Base-by-base conservation (phyloP, 2,888 invertebrate genomes). In the Oscheius sp. region DNA sequence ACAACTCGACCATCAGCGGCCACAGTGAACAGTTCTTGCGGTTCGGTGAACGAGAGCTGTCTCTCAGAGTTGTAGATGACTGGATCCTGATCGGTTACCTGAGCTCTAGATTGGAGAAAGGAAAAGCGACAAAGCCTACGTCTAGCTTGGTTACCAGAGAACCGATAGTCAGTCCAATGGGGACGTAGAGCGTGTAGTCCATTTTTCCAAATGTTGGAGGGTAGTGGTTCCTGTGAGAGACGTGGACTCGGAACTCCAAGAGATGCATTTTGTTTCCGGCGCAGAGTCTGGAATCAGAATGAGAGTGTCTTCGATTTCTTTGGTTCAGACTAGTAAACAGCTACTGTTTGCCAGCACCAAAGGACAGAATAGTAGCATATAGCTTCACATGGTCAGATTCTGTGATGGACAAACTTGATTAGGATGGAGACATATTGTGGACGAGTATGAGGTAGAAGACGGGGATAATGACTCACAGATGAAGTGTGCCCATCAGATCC, bases 21-120 rank as follows among this genome's bases (percentile, higher is more conserved):
- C 7, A 84, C 77, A n/a, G 73, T 70, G 47, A 83, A 79, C n/a
- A 79, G 74, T 11, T 71, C 48, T 29, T 82, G 77, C 29, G 79
- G 76, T 58, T 78, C 79, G 9, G 81, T 80, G 66, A 84, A 83
- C 7, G 80, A 73, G 11, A 87, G 74, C 35, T 77, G 77, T 21
- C 85, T 57, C 50, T 88, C 88, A 0, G 87, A 87, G 70, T 88
- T 88, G 79, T 88, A 88, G 71, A 88, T 88, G 13, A 88, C 87
- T 11, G 88, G 85, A 73, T 88, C 88, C 47, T 80, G 74, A 58
- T 84, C 84, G 9, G 55, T 70, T n/a, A 81, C 81, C 80, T 79
- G 32, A n/a, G 62, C 63, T 48, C 5, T 9, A 9, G 35, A n/a
- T 13, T 57, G 7, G 10, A 11, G 58, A n/a, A 29, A 13, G 32